Percentiles rank a stretch among this genome's conserved stretches.
These are phyloP conservation scores for Amazona ochrocephala DNA, from an alignment of 2,797 vertebrate species.

Conservation along the genomic window DNA sequence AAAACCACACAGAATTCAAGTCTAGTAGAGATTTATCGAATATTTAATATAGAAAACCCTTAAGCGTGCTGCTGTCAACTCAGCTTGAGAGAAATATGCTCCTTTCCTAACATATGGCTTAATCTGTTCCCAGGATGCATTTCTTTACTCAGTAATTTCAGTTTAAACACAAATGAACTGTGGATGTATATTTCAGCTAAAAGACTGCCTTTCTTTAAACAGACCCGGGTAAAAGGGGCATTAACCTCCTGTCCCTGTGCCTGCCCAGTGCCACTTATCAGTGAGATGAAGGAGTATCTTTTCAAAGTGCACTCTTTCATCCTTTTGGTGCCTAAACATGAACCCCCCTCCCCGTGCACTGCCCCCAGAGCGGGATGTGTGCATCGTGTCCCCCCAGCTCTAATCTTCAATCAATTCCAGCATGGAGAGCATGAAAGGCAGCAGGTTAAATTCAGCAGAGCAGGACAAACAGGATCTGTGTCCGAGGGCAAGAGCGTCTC, in stretches of 20 bases:
- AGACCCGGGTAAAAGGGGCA: slow-evolving; percentile 12
- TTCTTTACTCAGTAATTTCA: slow-evolving; percentile 36
- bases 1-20: not conserved
- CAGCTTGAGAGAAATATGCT: slow-evolving; percentile 18
- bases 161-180: slow-evolving; percentile 41
- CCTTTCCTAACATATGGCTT: not conserved
- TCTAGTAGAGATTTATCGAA: slow-evolving; percentile 33
- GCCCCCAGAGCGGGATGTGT: not conserved
- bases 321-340: slow-evolving; percentile 16
- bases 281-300: not conserved
- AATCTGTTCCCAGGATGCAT: slow-evolving; percentile 38
- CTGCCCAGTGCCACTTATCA: not conserved
- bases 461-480: not conserved
- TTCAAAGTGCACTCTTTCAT: not conserved
- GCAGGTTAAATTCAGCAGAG: slow-evolving; percentile 5
- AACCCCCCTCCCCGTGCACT: not conserved
- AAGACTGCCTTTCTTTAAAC: slow-evolving; percentile 14
- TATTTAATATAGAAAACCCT: slow-evolving; percentile 40
- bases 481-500: not conserved
- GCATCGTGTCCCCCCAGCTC: rapidly evolving
- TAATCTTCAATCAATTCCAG: not conserved
- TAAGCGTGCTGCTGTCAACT: not conserved
- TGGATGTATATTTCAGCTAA: slow-evolving; percentile 32
- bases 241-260: not conserved
- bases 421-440: not conserved